Percentiles rank a stretch among this genome's conserved stretches.
Evolutionary conservation across 2,888 invertebrate species (phyloP).

Genomic region (Odontomyia ornata): DNA sequence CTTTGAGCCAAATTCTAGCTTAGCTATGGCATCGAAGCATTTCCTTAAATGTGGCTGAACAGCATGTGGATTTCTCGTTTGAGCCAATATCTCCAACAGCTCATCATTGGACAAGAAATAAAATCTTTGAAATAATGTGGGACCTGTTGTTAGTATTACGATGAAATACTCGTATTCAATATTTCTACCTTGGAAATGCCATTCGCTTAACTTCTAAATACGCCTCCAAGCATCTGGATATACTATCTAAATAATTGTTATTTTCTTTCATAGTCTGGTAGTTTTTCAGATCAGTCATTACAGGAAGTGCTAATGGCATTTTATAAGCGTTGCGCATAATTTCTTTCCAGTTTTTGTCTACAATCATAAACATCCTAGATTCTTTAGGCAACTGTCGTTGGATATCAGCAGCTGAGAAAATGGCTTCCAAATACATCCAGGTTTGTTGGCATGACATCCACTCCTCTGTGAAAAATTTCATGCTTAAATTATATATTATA

Average conservation of each 20-base stretch:
- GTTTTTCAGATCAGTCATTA: slow-evolving; percentile 77
- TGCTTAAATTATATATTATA: background rate
- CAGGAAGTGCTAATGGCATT: slow-evolving; percentile 82
- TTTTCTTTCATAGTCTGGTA: slow-evolving; percentile 75
- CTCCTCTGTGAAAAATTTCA: slow-evolving; percentile 70
- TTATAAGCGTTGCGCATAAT: slow-evolving; percentile 84
- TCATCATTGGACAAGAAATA: slow-evolving; percentile 92
- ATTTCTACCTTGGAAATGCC: slow-evolving; percentile 75
- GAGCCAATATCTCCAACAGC: slow-evolving; percentile 87
- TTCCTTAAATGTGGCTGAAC: slow-evolving; percentile 91
- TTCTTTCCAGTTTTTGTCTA: slow-evolving; percentile 91
- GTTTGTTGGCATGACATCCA: slow-evolving; percentile 89
- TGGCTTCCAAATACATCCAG: slow-evolving; percentile 95
- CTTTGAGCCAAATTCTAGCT: slow-evolving; percentile 78
- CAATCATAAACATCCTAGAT: slow-evolving; percentile 83
- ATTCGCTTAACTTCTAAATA: slow-evolving; percentile 89
- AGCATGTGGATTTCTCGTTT: slow-evolving; percentile 87
- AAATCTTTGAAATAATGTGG: slow-evolving; percentile 66
- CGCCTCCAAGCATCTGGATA: slow-evolving; percentile 89
- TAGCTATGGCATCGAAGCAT: slow-evolving; percentile 86
- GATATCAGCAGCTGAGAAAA: slow-evolving; percentile 94
- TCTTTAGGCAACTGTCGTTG: slow-evolving; percentile 91
- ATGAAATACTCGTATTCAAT: background rate
- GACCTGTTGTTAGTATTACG: background rate
- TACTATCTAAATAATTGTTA: slow-evolving; percentile 84